Evolutionary conservation across 2,113 vertebrate species (phyloP).

Genomic region (Engystomops pustulosus): DNA sequence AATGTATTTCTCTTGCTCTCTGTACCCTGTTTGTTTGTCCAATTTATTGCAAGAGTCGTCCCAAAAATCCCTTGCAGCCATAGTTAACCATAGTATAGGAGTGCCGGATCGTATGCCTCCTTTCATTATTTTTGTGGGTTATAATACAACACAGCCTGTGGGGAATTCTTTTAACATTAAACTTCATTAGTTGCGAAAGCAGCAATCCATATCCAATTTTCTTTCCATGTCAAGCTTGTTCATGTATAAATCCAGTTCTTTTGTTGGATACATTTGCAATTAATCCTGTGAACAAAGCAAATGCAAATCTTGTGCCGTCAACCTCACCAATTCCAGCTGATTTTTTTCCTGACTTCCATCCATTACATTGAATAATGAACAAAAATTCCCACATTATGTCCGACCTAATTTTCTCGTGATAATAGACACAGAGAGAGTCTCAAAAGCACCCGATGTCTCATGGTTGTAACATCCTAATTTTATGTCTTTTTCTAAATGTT

Average conservation of each 20-base stretch:
- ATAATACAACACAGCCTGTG: conserved; percentile 63
- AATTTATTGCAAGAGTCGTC: conserved; percentile 14
- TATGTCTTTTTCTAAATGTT: conserved; percentile 78
- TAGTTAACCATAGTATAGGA: conserved; percentile 42
- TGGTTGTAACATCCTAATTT: conserved; percentile 80
- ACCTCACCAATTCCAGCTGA: conserved; percentile 67
- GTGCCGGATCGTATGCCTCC: conserved; percentile 25
- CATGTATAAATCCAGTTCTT: conserved; percentile 71
- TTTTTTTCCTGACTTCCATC: conserved; percentile 68
- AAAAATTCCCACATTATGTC: conserved; percentile 74
- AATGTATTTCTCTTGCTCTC: not conserved
- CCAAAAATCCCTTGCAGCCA: conserved; percentile 23
- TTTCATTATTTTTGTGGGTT: conserved; percentile 61
- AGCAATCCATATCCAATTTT: conserved; percentile 82
- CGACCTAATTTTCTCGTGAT: conserved; percentile 81
- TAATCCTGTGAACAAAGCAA: conserved; percentile 78
- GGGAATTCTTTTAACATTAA: conserved; percentile 73
- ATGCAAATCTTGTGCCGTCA: conserved; percentile 72
- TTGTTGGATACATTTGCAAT: conserved; percentile 79
- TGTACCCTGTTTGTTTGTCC: conserved; percentile 1
- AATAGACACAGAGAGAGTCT: conserved; percentile 75
- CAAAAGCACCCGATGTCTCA: conserved; percentile 73
- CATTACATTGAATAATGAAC: conserved; percentile 75
- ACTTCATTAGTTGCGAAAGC: conserved; percentile 78
- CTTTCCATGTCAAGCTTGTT: conserved; percentile 74